Evolutionary conservation across 1,140 invertebrate species (phyloP), one percentile per base, ranked within the genome.

Genomic region (Solen grandis): DNA sequence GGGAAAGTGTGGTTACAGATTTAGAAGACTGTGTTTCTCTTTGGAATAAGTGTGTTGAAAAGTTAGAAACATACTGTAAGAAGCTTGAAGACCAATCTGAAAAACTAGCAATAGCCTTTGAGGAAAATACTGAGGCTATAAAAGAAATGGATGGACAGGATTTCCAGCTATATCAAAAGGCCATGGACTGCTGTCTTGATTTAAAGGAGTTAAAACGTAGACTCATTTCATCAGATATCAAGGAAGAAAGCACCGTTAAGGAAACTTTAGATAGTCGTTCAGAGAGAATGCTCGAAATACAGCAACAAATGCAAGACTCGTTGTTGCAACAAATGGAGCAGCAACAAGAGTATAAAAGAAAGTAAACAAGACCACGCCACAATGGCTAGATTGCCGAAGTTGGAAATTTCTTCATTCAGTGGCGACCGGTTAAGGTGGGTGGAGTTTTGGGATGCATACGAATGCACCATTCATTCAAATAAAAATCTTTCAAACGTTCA

Each of bases 231-330:
- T n/a, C n/a, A n/a, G n/a, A n/a, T n/a, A n/a, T n/a, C n/a, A n/a
- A n/a, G n/a, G n/a, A n/a, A n/a, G n/a, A n/a, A n/a, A n/a, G n/a
- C n/a, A n/a, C n/a, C n/a, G n/a, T n/a, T n/a, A n/a, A n/a, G n/a
- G n/a, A n/a, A n/a, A n/a, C n/a, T n/a, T n/a, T n/a, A n/a, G n/a
- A n/a, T n/a, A n/a, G n/a, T n/a, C n/a, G n/a, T n/a, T n/a, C n/a
- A n/a, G n/a, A n/a, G n/a, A n/a, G n/a, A n/a, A n/a, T n/a, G n/a
- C n/a, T n/a, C n/a, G n/a, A 60, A 60, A 25, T 60, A 60, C 57
- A 60, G 25, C 57, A 60, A 60, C 29, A 60, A 31, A 60, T 60
- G 57, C 57, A 60, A 60, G 4, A 60, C 29, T 60, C 16, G 19
- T 10, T 60, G 25, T 60, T 31, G 29, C 35, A 25, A 60, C 57